Base-by-base conservation (phyloP, 2,113 vertebrate species). In the Octodon degus region DNA sequence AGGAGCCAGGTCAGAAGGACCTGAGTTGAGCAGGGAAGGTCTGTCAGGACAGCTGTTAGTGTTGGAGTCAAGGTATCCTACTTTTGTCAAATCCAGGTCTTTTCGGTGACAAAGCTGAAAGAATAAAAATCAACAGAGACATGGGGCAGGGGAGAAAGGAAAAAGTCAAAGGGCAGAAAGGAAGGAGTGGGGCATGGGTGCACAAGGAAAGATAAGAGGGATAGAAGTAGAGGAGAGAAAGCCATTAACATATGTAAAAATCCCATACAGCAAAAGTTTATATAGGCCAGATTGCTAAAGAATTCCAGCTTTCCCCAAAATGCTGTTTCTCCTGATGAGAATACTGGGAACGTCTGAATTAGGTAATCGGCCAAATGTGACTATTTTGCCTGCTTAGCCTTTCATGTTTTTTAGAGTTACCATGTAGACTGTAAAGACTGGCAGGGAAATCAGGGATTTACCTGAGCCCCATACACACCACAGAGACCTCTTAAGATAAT, bases 71-170 rank as follows among this genome's bases (percentile, higher is more conserved):
- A 98, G 97, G 96, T 99, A 99, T 94, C 98, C 97, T 43, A 98
- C 97, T 95, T 99, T 99, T 40, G 98, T 97, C 72, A 98, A 95
- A 83, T 99, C 99, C 94, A 98, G 96, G 92, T 99, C 99, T 1
- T 98, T 98, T 93, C 99, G 99, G 93, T 99, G 98, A 98, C 99
- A 99, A 67, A 99, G 99, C 99, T 99, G 98, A 55, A 96, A 98
- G 89, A 86, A 93, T 68, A 97, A 96, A 97, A 97, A 93, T 77
- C 97, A 0, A 96, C 32, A 83, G 81, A 95, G 94, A 97, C 72
- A 95, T 79, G 80, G 96, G 92, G 68, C 27, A 0, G 93, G 72
- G 77, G 92, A 95, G 89, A 89, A 90, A 92, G 96, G 84, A 90
- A 93, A 92, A 93, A 74, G 67, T 88, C 92, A 93, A 91, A 90